Conservation (phyloP, 2,888 invertebrate species). For the Oscheius sp. region DNA sequence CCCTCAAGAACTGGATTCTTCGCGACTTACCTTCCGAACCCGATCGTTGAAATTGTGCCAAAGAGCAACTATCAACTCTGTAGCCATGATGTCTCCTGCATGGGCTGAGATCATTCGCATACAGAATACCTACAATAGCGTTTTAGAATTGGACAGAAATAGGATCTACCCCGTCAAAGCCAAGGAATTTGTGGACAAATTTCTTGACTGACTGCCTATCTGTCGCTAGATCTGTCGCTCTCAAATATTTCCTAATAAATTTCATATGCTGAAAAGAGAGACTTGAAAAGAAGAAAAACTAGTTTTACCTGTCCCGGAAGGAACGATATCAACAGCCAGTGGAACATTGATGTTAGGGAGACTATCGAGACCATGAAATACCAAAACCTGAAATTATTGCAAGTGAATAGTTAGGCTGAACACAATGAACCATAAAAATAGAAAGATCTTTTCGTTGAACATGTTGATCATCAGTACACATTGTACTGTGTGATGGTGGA, state of each 20-base stretch:
- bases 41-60: slow-evolving; percentile 74
- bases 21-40: slow-evolving; percentile 66
- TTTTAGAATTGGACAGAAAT: neutral
- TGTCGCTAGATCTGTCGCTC: slow-evolving; percentile 73
- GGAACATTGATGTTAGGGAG: slow-evolving; percentile 71
- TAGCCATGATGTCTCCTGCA: slow-evolving; percentile 74
- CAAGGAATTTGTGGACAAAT: slow-evolving; percentile 74
- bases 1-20: neutral
- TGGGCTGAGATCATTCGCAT: slow-evolving; percentile 74
- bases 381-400: slow-evolving; percentile 66
- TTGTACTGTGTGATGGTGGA: slow-evolving; percentile 74
- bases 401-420: neutral
- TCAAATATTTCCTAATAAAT: slow-evolving; percentile 73
- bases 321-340: slow-evolving; percentile 73
- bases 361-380: slow-evolving; percentile 74
- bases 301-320: slow-evolving; percentile 71
- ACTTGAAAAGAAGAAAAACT: neutral
- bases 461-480: slow-evolving; percentile 74
- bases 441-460: slow-evolving; percentile 71
- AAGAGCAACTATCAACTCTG: slow-evolving; percentile 72
- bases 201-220: slow-evolving; percentile 74
- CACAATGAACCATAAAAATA: slow-evolving; percentile 67
- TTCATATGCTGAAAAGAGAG: slow-evolving; percentile 71
- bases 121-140: slow-evolving; percentile 69
- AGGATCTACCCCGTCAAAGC: slow-evolving; percentile 67